Evolutionary conservation across 2,888 invertebrate species (phyloP).

Genomic region (Gryllus longicercus): DNA sequence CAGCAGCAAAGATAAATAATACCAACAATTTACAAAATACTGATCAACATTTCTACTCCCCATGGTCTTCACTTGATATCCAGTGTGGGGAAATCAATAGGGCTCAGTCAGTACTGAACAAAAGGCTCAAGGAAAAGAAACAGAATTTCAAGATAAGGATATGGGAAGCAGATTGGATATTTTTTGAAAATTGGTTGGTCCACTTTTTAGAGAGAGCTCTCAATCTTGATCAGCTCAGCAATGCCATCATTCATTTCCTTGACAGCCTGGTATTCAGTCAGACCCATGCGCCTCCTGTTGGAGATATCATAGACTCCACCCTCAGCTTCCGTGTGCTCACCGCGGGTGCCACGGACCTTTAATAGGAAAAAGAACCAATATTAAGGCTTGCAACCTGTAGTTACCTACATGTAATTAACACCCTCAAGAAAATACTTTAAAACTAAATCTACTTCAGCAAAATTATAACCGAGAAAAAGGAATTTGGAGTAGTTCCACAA

Average conservation of each 20-base stretch:
- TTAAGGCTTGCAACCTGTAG: not conserved
- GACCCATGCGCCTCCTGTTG: conserved; percentile 95
- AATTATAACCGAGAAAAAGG: not conserved
- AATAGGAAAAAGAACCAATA: not conserved
- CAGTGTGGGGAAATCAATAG: conserved; percentile 21
- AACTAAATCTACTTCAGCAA: not conserved
- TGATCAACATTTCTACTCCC: conserved; percentile 26
- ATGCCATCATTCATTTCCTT: conserved; percentile 97
- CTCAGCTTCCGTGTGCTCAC: conserved; percentile 94
- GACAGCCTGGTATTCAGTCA: conserved; percentile 94
- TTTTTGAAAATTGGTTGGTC: conserved; percentile 22
- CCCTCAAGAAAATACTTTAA: no score
- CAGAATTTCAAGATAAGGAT: conserved; percentile 22
- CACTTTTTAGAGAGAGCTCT: conserved; percentile 63
- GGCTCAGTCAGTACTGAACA: not conserved
- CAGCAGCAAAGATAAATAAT: conserved; percentile 24
- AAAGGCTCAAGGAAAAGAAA: not conserved
- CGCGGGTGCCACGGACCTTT: conserved; percentile 86
- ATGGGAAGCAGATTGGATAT: conserved; percentile 31
- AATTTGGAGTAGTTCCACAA: not conserved
- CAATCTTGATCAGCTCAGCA: conserved; percentile 91
- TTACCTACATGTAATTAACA: not conserved
- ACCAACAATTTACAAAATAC: conserved; percentile 25
- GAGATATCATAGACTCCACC: conserved; percentile 96
- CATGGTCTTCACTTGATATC: conserved; percentile 19